Conservation (phyloP, 2,797 vertebrate genomes). For the Pseudotriccus pelzelni region DNA sequence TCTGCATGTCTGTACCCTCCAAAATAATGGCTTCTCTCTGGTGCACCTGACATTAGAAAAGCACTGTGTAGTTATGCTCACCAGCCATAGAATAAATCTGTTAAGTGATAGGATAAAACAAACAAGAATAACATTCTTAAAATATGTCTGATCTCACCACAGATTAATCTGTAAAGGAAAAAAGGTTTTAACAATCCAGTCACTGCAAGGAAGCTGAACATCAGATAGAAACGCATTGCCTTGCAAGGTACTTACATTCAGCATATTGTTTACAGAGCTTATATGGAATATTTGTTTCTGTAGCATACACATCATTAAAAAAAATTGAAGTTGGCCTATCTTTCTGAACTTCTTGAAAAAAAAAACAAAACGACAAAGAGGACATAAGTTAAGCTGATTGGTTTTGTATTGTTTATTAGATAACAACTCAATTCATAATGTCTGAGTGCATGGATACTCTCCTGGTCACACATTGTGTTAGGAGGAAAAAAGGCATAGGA, state of each 20-base stretch:
- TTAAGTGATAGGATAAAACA: background rate
- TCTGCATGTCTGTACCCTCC: accelerated
- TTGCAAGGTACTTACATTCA: background rate
- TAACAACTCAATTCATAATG: background rate
- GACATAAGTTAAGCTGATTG: background rate
- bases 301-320: background rate
- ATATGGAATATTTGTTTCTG: background rate
- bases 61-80: background rate
- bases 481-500: background rate
- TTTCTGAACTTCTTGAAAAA: background rate
- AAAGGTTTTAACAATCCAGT: background rate
- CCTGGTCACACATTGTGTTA: background rate
- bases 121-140: background rate
- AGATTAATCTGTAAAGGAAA: background rate
- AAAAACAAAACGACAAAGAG: background rate
- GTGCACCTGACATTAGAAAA: background rate
- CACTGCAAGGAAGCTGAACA: background rate
- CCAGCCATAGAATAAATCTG: background rate
- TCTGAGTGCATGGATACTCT: background rate
- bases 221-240: background rate
- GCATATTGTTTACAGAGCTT: background rate
- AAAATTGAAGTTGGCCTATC: background rate
- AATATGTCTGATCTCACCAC: background rate
- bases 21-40: background rate
- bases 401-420: background rate